Evolutionary conservation across 1,140 invertebrate species (phyloP), one percentile per base, ranked within the genome.

Genomic region (Aleiodes sp.): DNA sequence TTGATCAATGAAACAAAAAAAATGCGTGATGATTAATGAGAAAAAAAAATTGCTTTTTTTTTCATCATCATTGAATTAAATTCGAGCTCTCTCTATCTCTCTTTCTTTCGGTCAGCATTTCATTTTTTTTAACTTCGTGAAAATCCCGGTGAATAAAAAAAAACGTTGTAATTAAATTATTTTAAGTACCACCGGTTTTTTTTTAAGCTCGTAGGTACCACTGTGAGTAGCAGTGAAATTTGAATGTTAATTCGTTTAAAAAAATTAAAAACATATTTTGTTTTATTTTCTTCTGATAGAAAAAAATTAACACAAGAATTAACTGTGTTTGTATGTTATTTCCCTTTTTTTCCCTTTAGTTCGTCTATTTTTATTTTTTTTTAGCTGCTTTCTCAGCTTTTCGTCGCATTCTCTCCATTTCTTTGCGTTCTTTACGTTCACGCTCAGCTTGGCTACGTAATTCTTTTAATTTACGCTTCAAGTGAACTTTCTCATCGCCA

Each of bases 381-480:
- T 92, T 89, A 1, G 91, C 90, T 70, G 93, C 90, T 82, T 94
- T 94, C 76, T 94, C 92, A 12, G 94, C 93, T 87, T 96, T 96
- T 73, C 88, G 87, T 78, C 90, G 88, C 78, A 92, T 87, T 76
- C 92, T 90, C 74, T 94, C 93, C 65, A 92, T 91, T 77, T 93
- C 92, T 73, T 93, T 92, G 26, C 93, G 87, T 73, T 95, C 93
- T 59, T 92, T 92, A 59, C 91, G 89, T 79, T 95, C 93, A 73
- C 94, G 94, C 70, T 96, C 95, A 61, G 91, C 91, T 66, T 91
- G 91, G 16, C 89, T 84, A 76, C 92, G 91, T 35, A 97, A 87
- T 77, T 97, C 95, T 86, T 97, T 97, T 43, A 97, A 88, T 79
- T 95, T 95, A 46, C 95, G 91, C 83, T 97, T 97, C 71, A 97